A percentile compares a stretch with the other conserved stretches of the same genome.
Conservation (phyloP, 1,140 invertebrate genomes). For the Caenorhabditis tropicalis region DNA sequence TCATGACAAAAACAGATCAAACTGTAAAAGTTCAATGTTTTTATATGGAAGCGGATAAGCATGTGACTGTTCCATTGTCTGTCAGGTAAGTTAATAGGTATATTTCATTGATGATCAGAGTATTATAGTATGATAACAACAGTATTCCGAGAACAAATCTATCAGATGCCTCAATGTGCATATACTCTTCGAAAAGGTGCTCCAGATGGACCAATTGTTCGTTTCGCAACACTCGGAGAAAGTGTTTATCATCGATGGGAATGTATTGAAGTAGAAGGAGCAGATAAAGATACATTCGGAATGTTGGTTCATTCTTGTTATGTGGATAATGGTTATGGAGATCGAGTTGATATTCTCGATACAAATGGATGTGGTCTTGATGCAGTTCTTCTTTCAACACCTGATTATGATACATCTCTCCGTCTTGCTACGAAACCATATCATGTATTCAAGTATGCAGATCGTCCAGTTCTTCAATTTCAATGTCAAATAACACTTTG, state of each 20-base stretch:
- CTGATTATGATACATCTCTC: conserved; percentile 66
- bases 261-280: conserved; percentile 63
- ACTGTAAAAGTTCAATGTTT: conserved; percentile 72
- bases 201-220: conserved; percentile 69
- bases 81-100: conserved; percentile 64
- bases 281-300: conserved; percentile 68
- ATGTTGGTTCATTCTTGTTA: conserved; percentile 72
- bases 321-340: conserved; percentile 71
- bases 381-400: conserved; percentile 66
- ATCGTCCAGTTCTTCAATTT: conserved; percentile 71
- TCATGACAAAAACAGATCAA: conserved; percentile 72
- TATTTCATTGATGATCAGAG: background rate
- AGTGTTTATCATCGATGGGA: conserved; percentile 71
- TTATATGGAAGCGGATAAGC: conserved; percentile 72
- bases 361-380: conserved; percentile 66
- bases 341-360: conserved; percentile 65
- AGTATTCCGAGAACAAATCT: conserved; percentile 70
- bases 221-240: conserved; percentile 69
- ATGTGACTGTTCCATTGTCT: conserved; percentile 69
- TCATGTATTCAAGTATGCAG: conserved; percentile 72
- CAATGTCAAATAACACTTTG: conserved; percentile 71
- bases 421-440: conserved; percentile 66
- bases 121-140: conserved; percentile 71
- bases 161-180: conserved; percentile 69
- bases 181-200: conserved; percentile 70